These are phyloP conservation scores for Crematogaster levior DNA, from an alignment of 2,888 invertebrate genomes.

Conservation along the genomic window DNA sequence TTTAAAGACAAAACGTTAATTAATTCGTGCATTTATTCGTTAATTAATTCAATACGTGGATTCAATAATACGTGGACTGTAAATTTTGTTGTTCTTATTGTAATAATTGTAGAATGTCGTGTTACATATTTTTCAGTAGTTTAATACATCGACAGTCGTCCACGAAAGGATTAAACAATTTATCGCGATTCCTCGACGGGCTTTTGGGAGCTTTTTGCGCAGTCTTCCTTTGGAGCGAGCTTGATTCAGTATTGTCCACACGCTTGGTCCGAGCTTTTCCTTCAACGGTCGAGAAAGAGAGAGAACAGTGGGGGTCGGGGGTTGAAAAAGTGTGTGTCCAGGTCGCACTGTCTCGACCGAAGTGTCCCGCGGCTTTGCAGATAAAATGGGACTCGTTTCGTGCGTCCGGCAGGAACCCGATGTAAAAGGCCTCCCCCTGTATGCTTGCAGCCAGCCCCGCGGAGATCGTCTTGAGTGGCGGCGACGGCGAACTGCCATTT, in stretches of 20 bases:
- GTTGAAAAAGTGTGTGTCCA: not conserved
- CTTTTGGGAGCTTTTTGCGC: slow-evolving; percentile 52
- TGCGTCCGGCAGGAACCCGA: slow-evolving; percentile 62
- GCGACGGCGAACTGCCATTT: slow-evolving; percentile 79
- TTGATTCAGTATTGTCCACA: slow-evolving; percentile 77
- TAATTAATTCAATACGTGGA: not conserved
- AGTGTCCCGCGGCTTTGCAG: slow-evolving; percentile 28
- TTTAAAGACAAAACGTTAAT: not conserved
- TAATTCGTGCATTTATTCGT: not conserved
- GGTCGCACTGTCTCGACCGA: slow-evolving; percentile 3
- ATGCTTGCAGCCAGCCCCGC: slow-evolving; percentile 84
- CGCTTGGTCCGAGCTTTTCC: slow-evolving; percentile 80
- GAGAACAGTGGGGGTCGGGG: not conserved
- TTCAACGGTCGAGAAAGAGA: slow-evolving; percentile 10
- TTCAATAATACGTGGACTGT: too few relatives aligned
- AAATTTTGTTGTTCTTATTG: not conserved
- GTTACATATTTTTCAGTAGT: not conserved
- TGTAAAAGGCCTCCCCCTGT: slow-evolving; percentile 81
- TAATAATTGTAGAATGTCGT: not conserved
- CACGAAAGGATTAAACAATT: slow-evolving; percentile 9
- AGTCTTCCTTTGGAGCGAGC: slow-evolving; percentile 76
- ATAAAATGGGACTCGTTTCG: slow-evolving; percentile 27
- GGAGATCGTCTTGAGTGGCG: slow-evolving; percentile 75
- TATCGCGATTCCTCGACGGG: not conserved
- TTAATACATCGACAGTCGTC: not conserved